Base-by-base conservation (phyloP, 2,797 vertebrate species). In the Euthynnus affinis region DNA sequence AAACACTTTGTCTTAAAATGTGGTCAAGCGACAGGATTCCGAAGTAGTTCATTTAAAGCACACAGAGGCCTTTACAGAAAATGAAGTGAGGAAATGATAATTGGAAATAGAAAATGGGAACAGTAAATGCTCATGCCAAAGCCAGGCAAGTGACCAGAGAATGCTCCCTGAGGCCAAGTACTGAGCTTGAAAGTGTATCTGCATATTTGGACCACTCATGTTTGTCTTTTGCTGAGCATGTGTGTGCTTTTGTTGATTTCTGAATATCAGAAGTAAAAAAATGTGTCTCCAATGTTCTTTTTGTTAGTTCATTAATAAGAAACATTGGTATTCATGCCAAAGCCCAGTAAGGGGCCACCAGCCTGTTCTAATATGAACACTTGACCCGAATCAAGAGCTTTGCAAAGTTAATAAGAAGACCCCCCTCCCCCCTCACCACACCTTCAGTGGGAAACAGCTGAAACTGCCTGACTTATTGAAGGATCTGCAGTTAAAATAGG, bases 401-500 rank as follows among this genome's bases (percentile, higher is more conserved):
- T 46, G 32, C 27, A 57, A 44, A 9, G 7, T 9, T 3, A 15
- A 46, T 32, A 32, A 32, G 3, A 5, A 56, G 18, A 17, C 3
- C 4, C 20, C 13, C 3, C 40, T 20, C 3, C 4, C 20, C 13
- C 3, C 40, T 20, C 12, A 3, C 4, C 6, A 34, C 51, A 20
- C 27, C 14, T 52, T 56, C 60, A 61, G 37, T 27, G 40, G 25
- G 32, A 3, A 62, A 53, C 17, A 59, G 63, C 42, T 71, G 61
- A 76, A 37, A 57, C 29, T 34, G 53, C 49, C 42, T 40, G 34
- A 66, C 53, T 71, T 69, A 70, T 58, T 7, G 0, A 34, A 58
- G 34, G 40, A 72, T 69, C 71, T 60, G 40, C 12, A 23, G 12
- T 27, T 61, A 61, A 57, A 62, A 62, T 22, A 56, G 46, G 42